Evolutionary conservation across 1,140 invertebrate genomes (phyloP), one percentile per base, ranked within the genome.

Genomic region (Leptinotarsa texana): DNA sequence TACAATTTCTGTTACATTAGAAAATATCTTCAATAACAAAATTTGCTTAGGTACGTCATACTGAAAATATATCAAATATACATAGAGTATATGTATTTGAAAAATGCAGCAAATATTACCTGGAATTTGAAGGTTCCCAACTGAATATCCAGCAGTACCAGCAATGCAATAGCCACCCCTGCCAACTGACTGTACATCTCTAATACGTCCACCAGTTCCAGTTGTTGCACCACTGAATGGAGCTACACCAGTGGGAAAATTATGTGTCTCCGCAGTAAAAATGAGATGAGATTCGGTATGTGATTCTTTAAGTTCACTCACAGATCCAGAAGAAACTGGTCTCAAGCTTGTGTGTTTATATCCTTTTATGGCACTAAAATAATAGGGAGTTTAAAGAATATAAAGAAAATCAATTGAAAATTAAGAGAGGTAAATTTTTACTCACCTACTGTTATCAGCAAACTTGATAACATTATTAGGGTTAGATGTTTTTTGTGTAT

Each of bases 191-290:
- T 99, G 96, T 1, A 98, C 94, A 87, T 99, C 98, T 74, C 98
- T 87, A 70, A 99, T 93, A 70, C 98, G 87, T 1, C 98, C 98
- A 4, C 98, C 98, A 47, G 97, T 98, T 22, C 98, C 97, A 8
- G 97, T 98, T 1, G 97, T 97, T 1, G 98, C 97, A 4, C 98
- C 98, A 88, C 96, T 97, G 80, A 96, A 96, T 0, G 95, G 95
- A 6, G 94, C 93, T 63, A 95, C 93, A 63, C 96, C 97, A 61
- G 98, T 99, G 6, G 98, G 98, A 88, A 99, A 99, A 84, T 99
- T 99, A 84, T 99, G 98, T 0, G 98, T 99, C 87, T 99, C 98
- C 0, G 98, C 98, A 8, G 98, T 99, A 80, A 99, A 99, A 82
- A 98, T 97, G n/a, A 99, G 91, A 86, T 99, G 95, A 6, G 93